Percentiles rank a stretch among this genome's conserved stretches.
These are phyloP conservation scores for Bufo bufo DNA, from an alignment of 2,113 vertebrate genomes.

Conservation along the genomic window DNA sequence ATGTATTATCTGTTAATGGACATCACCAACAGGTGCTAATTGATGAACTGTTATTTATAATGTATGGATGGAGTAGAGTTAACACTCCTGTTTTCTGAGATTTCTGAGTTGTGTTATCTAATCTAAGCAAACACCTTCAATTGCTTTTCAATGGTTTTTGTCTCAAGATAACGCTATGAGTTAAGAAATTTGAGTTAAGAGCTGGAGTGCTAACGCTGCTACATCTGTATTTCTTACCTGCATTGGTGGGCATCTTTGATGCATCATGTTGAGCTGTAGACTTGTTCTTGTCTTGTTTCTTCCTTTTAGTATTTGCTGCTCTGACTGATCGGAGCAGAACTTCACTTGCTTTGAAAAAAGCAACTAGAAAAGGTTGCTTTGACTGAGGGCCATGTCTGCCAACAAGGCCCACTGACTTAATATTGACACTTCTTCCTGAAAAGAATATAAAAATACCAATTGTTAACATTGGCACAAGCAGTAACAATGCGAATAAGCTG, in stretches of 20 bases:
- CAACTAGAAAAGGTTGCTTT: slow-evolving; percentile 96
- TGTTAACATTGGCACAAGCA: neutral
- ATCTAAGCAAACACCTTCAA: too few relatives aligned
- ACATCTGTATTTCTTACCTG: slow-evolving; percentile 73
- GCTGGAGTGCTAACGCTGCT: too few relatives aligned
- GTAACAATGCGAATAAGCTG: neutral
- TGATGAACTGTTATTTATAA: neutral
- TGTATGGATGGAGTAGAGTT: too few relatives aligned
- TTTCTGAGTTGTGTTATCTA: too few relatives aligned
- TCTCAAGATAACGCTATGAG: too few relatives aligned
- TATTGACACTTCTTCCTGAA: slow-evolving; percentile 90
- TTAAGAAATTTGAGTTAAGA: too few relatives aligned
- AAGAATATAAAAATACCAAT: slow-evolving; percentile 39
- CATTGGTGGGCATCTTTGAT: slow-evolving; percentile 79
- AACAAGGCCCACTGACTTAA: slow-evolving; percentile 92
- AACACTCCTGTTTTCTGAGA: too few relatives aligned
- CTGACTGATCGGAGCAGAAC: slow-evolving; percentile 93
- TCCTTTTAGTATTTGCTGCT: slow-evolving; percentile 88
- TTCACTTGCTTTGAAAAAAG: slow-evolving; percentile 98
- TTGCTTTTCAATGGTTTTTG: too few relatives aligned
- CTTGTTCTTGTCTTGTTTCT: slow-evolving; percentile 93
- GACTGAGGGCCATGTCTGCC: slow-evolving; percentile 94
- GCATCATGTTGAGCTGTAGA: slow-evolving; percentile 86
- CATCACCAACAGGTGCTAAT: too few relatives aligned
- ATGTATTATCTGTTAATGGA: neutral